Evolutionary conservation across 2,797 vertebrate species (phyloP).

Genomic region (Urocyon cinereoargenteus): DNA sequence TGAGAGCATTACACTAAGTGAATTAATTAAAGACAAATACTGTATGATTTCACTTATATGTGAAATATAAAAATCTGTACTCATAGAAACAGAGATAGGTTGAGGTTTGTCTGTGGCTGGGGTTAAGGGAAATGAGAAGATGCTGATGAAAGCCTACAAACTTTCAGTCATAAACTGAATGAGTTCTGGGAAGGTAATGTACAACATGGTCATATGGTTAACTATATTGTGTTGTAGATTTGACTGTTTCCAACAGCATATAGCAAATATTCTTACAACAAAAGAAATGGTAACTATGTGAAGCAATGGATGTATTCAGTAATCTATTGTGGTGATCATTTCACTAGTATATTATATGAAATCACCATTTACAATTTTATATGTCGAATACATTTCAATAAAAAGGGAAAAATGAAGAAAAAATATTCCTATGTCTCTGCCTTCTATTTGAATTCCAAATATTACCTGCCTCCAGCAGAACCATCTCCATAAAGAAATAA

Average conservation of each 20-base stretch:
- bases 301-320: background rate
- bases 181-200: background rate
- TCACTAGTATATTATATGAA: background rate
- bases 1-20: background rate
- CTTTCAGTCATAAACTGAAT: background rate
- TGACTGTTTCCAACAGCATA: background rate
- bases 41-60: background rate
- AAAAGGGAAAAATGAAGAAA: background rate
- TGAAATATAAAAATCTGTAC: background rate
- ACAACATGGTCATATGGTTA: background rate
- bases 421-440: background rate
- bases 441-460: background rate
- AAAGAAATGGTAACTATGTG: background rate
- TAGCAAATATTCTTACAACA: background rate
- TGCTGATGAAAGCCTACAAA: background rate
- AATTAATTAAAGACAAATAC: background rate
- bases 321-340: too few species aligned
- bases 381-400: background rate
- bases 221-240: background rate
- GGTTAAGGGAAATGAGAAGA: background rate
- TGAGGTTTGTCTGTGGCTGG: background rate
- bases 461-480: background rate
- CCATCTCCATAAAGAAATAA: background rate
- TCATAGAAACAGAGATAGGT: background rate
- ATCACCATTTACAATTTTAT: background rate